These are phyloP conservation scores for Vanessa tameamea DNA, from an alignment of 1,140 invertebrate genomes.

Conservation along the genomic window DNA sequence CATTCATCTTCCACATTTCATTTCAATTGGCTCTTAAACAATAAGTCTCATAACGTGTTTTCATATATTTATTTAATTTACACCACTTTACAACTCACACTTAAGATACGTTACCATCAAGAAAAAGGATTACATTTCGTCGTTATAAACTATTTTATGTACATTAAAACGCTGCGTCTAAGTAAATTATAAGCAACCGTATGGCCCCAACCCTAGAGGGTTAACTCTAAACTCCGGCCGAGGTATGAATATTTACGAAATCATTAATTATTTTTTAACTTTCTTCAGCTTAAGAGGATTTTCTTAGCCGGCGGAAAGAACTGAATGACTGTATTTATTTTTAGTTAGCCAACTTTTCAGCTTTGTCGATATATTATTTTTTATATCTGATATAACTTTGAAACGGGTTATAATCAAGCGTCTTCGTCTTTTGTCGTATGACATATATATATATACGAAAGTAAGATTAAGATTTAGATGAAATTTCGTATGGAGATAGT, in stretches of 20 bases:
- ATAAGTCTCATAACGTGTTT: too few species aligned
- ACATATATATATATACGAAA: too few species aligned
- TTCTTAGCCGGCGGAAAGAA: constrained; percentile 56
- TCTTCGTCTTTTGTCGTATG: background rate
- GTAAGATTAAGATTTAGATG: too few species aligned
- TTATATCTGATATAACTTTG: constrained; percentile 42
- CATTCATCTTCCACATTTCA: too few species aligned
- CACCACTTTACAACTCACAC: too few species aligned
- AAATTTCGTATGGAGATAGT: too few species aligned
- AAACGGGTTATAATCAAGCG: constrained; percentile 7
- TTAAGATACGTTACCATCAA: too few species aligned
- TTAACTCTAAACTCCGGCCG: constrained; percentile 71
- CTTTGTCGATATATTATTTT: constrained; percentile 51
- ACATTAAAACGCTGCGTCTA: background rate
- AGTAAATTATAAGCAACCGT: constrained; percentile 35
- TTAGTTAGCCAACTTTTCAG: constrained; percentile 60
- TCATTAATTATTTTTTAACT: constrained; percentile 81
- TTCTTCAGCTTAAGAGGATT: constrained; percentile 75
- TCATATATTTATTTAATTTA: too few species aligned
- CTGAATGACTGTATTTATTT: constrained; percentile 72
- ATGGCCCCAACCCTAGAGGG: constrained; percentile 48
- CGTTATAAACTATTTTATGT: background rate
- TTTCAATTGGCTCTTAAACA: too few species aligned
- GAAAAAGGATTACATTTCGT: too few species aligned
- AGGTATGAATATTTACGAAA: constrained; percentile 80